Conservation (phyloP, 2,797 vertebrate species). For the Ptychobarbus kaznakovi region DNA sequence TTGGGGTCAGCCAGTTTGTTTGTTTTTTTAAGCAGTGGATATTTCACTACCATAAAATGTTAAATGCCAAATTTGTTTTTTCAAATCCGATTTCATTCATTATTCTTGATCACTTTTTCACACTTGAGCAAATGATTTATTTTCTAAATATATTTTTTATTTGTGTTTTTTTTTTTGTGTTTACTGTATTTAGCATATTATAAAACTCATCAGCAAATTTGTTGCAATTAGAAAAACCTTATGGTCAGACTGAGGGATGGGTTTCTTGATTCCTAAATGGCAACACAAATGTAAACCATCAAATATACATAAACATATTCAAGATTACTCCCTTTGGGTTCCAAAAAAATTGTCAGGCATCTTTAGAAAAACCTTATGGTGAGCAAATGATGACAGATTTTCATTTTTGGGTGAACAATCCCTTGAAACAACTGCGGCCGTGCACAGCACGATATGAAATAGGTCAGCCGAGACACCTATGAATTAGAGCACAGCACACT, state of each 20-base stretch:
- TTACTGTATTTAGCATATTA: no score
- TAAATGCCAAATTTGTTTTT: no score
- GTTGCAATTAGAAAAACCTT: no score
- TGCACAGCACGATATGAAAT: slow-evolving; percentile 34
- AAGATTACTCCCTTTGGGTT: neutral
- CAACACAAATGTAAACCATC: neutral
- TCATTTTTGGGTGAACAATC: neutral
- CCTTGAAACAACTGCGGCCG: slow-evolving; percentile 9
- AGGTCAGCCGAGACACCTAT: slow-evolving; percentile 47
- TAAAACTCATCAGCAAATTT: no score
- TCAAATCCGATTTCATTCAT: no score
- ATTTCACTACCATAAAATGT: no score
- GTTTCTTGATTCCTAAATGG: no score
- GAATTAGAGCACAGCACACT: slow-evolving; percentile 42
- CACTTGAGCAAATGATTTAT: no score
- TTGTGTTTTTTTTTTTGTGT: no score
- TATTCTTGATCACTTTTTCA: no score
- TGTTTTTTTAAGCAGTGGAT: neutral
- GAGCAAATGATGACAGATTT: slow-evolving; percentile 6
- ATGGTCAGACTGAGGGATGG: no score
- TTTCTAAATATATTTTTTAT: no score
- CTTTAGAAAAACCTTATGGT: neutral
- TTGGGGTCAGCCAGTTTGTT: neutral
- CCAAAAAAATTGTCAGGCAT: neutral
- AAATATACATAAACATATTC: neutral